Evolutionary conservation across 2,113 vertebrate species (phyloP).

Genomic region (Phrynocephalus versicolor): DNA sequence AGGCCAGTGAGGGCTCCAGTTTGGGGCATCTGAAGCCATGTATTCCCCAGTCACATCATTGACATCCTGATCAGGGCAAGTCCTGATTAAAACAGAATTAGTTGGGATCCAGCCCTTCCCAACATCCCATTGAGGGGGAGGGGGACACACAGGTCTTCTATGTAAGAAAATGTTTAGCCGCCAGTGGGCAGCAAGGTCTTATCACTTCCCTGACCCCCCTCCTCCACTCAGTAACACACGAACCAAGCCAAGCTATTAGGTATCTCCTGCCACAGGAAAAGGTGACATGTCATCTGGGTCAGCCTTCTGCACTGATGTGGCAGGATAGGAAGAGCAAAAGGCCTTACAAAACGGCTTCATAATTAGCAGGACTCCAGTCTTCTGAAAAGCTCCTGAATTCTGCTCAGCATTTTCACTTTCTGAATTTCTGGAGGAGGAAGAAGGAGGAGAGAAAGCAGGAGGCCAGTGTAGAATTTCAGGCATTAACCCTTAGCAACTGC

Average conservation of each 20-base stretch:
- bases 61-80: rapidly evolving
- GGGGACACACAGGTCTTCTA: rapidly evolving
- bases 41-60: background rate
- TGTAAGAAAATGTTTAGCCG: background rate
- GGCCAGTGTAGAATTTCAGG: rapidly evolving
- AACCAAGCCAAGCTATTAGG: background rate
- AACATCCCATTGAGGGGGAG: rapidly evolving
- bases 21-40: background rate
- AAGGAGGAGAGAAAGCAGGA: background rate
- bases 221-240: background rate
- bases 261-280: background rate
- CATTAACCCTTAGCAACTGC: rapidly evolving
- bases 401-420: background rate
- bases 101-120: background rate
- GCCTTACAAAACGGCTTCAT: background rate
- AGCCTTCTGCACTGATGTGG: background rate
- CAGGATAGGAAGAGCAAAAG: background rate
- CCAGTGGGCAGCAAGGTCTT: background rate
- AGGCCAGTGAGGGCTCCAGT: background rate
- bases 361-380: background rate
- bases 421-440: rapidly evolving
- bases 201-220: background rate
- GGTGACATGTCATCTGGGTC: background rate
- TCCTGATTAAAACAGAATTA: rapidly evolving
- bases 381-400: background rate